These are phyloP conservation scores for Syngnathoides biaculeatus DNA, from an alignment of 2,113 vertebrate species.

Conservation along the genomic window DNA sequence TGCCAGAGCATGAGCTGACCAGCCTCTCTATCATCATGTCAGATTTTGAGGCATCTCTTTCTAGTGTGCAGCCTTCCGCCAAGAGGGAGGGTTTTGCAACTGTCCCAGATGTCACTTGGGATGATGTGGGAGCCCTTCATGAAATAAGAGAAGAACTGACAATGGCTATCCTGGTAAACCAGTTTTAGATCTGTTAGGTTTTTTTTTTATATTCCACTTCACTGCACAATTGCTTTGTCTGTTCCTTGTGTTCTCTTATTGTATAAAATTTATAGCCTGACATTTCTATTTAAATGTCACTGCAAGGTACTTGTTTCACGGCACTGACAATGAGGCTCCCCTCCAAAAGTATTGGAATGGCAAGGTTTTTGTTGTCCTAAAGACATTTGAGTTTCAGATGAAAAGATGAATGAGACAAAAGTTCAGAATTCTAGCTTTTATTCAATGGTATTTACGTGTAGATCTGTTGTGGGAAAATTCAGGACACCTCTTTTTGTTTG, in stretches of 20 bases:
- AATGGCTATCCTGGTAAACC: constrained; percentile 92
- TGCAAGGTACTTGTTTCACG: neutral
- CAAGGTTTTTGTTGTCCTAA: too few relatives aligned
- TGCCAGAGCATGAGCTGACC: constrained; percentile 82
- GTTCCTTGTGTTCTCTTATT: neutral
- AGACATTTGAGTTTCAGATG: too few relatives aligned
- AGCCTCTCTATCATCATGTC: constrained; percentile 82
- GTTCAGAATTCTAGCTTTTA: too few relatives aligned
- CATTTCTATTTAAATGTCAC: neutral
- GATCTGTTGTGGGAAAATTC: too few relatives aligned
- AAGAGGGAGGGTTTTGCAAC: constrained; percentile 97
- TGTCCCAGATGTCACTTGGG: constrained; percentile 92
- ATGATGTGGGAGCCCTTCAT: constrained; percentile 88
- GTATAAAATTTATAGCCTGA: neutral
- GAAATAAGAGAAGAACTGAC: constrained; percentile 90
- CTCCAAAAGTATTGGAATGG: too few relatives aligned
- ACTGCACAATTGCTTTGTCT: neutral
- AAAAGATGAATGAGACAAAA: too few relatives aligned
- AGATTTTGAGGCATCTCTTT: constrained; percentile 83
- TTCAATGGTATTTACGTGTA: too few relatives aligned
- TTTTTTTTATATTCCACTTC: too few relatives aligned
- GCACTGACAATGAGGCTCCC: too few relatives aligned
- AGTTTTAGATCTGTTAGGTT: neutral
- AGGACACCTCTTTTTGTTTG: too few relatives aligned
- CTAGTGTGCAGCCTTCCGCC: constrained; percentile 89